Conservation (phyloP, 2,113 vertebrate species). For the Oenanthe melanoleuca region DNA sequence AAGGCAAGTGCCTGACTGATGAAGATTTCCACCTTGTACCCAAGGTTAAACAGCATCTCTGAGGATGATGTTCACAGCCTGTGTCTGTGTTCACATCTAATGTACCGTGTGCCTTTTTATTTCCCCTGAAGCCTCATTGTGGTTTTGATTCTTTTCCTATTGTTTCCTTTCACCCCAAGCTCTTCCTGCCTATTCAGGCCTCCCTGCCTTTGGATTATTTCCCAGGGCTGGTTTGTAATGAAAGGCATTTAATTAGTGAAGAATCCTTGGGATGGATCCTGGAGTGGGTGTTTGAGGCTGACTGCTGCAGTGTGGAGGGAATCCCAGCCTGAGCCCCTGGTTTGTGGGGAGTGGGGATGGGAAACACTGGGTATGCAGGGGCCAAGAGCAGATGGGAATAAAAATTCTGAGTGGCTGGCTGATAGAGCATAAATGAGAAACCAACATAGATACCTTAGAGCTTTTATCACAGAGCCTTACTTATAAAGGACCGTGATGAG, state of each 20-base stretch:
- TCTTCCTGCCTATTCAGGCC: not conserved
- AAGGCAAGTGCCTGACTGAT: not conserved
- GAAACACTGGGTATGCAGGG: not conserved
- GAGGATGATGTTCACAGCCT: not conserved
- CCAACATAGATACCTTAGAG: rapidly evolving
- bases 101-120: rapidly evolving
- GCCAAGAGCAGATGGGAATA: not conserved
- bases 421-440: not conserved
- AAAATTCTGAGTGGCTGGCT: not conserved
- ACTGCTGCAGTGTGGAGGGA: not conserved
- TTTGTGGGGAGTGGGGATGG: not conserved
- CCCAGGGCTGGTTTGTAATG: not conserved
- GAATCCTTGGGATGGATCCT: not conserved
- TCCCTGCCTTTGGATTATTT: constrained; percentile 13
- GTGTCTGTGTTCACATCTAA: not conserved
- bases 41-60: not conserved
- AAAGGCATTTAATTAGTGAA: not conserved
- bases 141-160: not conserved
- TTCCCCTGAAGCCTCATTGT: not conserved
- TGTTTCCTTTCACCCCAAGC: not conserved
- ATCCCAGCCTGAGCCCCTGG: not conserved
- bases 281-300: not conserved
- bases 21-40: not conserved
- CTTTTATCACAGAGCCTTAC: not conserved
- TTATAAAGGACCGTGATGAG: rapidly evolving